Base-by-base conservation (phyloP, 1,140 invertebrate species). In the Tachypleus tridentatus region DNA sequence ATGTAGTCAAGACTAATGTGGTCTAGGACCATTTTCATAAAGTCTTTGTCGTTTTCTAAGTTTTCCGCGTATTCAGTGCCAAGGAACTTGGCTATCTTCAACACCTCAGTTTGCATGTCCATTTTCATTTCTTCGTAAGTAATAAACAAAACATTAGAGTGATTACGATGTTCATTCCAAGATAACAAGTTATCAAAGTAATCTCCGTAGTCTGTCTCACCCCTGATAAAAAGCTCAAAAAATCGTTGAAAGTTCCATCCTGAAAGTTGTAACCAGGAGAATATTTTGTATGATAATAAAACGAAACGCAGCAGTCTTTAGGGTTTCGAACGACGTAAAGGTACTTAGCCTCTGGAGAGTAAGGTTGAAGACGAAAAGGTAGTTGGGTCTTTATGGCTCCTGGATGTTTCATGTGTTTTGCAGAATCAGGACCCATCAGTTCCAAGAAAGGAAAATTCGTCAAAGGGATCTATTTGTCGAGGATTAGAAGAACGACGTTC, bases 231-330 rank as follows among this genome's bases (percentile, higher is more conserved):
- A 0, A 76, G 61, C 49, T 77, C 71, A 66, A 77, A 72, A 53
- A 77, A 77, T 66, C 70, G 56, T 74, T 67, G 61, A 76, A 77
- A 5, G 72, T 65, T 50, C 51, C 51, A 50, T 62, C 50, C 51
- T 58, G 60, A 8, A 49, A 67, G 3, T 54, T 10, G 49, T 67
- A 61, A 4, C 50, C 50, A n/a, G 60, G 29, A 29, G 61, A 53
- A 49, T 57, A 50, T 54, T 59, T 81, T 74, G 88, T 87, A 52
- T 91, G 82, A 76, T 91, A 85, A 73, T 86, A 93, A 75, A 85
- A 92, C 0, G 89, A 93, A 0, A 92, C 87, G 4, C 83, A 87
- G 1, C 90, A 85, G 74, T 93, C 90, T 75, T 91, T 89, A 0
- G 90, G 89, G 78, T 93, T 90, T 62, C 91, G 79, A 4, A 86